Conservation (phyloP, 1,140 invertebrate species). For the Trichonephila clavipes region DNA sequence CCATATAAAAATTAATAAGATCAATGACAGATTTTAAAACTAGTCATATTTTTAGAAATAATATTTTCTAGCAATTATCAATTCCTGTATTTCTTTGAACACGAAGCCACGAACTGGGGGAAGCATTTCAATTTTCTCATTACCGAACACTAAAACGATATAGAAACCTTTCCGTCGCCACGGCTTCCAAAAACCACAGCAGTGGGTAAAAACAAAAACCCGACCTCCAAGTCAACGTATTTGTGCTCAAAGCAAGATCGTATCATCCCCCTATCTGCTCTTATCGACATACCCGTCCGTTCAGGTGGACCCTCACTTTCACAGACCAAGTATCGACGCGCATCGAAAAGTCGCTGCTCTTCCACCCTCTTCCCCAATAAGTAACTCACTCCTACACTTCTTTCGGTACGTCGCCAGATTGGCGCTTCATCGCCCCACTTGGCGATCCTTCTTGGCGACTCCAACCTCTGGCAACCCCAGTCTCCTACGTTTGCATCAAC, state of each 20-base stretch:
- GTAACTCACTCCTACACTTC: slow-evolving; percentile 23
- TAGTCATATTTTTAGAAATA: too few relatives aligned
- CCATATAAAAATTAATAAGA: too few relatives aligned
- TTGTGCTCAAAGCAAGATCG: not conserved
- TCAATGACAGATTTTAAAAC: too few relatives aligned
- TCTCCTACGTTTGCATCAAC: slow-evolving; percentile 56
- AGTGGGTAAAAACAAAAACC: not conserved
- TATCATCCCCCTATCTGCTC: slow-evolving; percentile 1
- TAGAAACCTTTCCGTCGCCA: too few relatives aligned
- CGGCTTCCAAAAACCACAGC: too few relatives aligned
- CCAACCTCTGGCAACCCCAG: slow-evolving; percentile 25
- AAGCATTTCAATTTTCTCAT: too few relatives aligned
- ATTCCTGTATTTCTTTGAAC: too few relatives aligned
- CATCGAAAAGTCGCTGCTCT: not conserved
- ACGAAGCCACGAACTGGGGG: too few relatives aligned
- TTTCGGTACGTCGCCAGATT: not conserved
- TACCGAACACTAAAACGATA: too few relatives aligned
- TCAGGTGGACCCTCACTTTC: slow-evolving; percentile 3
- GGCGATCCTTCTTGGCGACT: not conserved
- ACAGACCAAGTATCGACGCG: slow-evolving; percentile 40
- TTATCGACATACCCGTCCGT: not conserved
- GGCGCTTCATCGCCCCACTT: not conserved
- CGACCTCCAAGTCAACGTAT: not conserved
- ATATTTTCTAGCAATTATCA: too few relatives aligned
- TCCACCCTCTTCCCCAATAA: slow-evolving; percentile 17